Conservation (phyloP, 1,140 invertebrate species). For the Drosophila setifemur region DNA sequence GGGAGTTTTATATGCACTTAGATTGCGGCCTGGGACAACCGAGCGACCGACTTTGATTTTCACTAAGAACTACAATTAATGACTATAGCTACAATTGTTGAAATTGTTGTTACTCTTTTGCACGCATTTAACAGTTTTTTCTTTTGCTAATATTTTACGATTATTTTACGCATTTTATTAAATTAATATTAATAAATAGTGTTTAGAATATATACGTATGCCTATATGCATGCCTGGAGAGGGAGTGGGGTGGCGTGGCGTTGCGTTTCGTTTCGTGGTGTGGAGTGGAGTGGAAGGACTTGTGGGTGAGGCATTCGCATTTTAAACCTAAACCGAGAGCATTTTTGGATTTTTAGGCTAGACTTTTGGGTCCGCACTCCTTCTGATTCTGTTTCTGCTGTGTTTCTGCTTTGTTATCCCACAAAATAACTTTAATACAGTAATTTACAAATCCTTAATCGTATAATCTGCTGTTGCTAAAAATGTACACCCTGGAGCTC, state of each 20-base stretch:
- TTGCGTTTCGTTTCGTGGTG: background rate
- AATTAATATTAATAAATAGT: constrained; percentile 77
- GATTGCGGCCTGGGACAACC: constrained; percentile 57
- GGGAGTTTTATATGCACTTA: constrained; percentile 70
- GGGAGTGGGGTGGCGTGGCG: no score
- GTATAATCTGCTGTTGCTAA: constrained; percentile 29
- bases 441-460: constrained; percentile 61
- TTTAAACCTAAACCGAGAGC: constrained; percentile 58
- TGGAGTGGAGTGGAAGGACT: constrained; percentile 46
- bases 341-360: constrained; percentile 52
- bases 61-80: constrained; percentile 79
- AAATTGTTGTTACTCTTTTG: constrained; percentile 44
- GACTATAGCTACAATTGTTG: constrained; percentile 77
- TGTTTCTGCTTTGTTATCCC: no score
- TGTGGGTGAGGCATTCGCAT: constrained; percentile 42
- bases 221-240: constrained; percentile 15
- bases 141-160: constrained; percentile 67
- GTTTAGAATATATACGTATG: constrained; percentile 53
- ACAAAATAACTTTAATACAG: constrained; percentile 77
- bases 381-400: constrained; percentile 10
- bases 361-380: constrained; percentile 1
- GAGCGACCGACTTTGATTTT: constrained; percentile 71
- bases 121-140: constrained; percentile 49
- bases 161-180: constrained; percentile 62
- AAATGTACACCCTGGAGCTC: constrained; percentile 44